A percentile compares a stretch with the other conserved stretches of the same genome.
These are phyloP conservation scores for Drosophila meridionalis DNA, from an alignment of 2,888 invertebrate species.

Conservation along the genomic window DNA sequence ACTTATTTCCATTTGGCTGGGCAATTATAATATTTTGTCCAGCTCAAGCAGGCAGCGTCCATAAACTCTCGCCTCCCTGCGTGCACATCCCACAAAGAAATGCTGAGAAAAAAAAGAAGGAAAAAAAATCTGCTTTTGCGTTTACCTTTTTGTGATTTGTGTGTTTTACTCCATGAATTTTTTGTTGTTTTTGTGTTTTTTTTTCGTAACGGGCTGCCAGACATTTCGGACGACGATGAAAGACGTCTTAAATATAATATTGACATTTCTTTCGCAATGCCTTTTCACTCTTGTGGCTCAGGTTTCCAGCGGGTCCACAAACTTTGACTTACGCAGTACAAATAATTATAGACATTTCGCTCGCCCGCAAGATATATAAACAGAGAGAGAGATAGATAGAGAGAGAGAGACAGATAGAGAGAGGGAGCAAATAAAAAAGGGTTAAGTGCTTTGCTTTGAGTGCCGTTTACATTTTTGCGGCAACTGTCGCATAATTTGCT, in stretches of 20 bases:
- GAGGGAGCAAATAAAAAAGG: conserved; percentile 50
- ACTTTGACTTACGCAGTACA: conserved; percentile 77
- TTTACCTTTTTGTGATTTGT: conserved; percentile 70
- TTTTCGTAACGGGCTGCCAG: conserved; percentile 55
- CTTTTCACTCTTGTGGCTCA: conserved; percentile 38
- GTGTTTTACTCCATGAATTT: conserved; percentile 71
- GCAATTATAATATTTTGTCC: conserved; percentile 80
- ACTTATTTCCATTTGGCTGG: conserved; percentile 80
- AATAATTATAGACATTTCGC: conserved; percentile 77
- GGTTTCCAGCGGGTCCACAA: conserved; percentile 55
- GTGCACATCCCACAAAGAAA: conserved; percentile 27
- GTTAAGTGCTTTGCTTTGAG: conserved; percentile 73
- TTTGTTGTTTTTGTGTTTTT: neutral
- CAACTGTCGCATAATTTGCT: conserved; percentile 76
- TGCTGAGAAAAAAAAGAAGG: conserved; percentile 8
- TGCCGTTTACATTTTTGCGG: conserved; percentile 67
- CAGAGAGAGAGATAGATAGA: neutral
- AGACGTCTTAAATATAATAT: conserved; percentile 77
- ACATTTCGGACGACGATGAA: conserved; percentile 38
- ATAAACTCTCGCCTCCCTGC: conserved; percentile 29
- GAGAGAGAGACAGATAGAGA: neutral
- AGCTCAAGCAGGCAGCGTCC: conserved; percentile 15
- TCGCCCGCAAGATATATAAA: conserved; percentile 25
- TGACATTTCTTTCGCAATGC: conserved; percentile 70
- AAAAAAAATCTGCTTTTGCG: conserved; percentile 59